Conservation (phyloP, 2,797 vertebrate species). For the Galagoides demidoff region DNA sequence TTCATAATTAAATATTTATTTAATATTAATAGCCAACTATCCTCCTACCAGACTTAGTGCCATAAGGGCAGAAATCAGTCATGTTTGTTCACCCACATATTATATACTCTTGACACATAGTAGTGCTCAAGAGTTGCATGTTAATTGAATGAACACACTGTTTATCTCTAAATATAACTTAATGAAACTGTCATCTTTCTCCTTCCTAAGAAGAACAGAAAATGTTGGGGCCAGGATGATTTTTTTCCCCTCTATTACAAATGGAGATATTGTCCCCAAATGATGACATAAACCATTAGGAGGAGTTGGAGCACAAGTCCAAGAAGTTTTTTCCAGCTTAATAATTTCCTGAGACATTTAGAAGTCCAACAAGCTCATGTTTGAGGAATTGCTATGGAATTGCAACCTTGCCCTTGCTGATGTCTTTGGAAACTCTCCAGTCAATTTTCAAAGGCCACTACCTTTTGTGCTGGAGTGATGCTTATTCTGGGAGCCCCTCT, state of each 20-base stretch:
- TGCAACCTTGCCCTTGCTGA: conserved; percentile 21
- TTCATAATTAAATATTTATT: neutral
- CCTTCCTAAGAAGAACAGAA: neutral
- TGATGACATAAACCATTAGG: neutral
- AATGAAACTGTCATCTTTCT: neutral
- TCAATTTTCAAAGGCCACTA: conserved; percentile 18
- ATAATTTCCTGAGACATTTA: conserved; percentile 31
- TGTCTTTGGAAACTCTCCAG: conserved; percentile 52
- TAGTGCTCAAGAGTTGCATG: neutral
- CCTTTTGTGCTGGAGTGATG: neutral
- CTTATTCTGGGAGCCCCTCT: neutral
- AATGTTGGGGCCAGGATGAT: neutral
- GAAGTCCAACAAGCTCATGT: neutral
- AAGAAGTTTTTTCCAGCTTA: neutral
- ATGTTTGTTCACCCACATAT: neutral
- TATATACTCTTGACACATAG: neutral
- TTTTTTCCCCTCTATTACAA: neutral
- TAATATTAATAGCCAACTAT: neutral
- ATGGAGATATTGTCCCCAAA: neutral
- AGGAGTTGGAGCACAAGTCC: neutral
- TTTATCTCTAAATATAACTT: conserved; percentile 16
- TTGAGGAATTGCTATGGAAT: neutral
- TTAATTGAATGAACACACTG: neutral
- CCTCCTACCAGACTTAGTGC: neutral
- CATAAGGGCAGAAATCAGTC: neutral